Evolutionary conservation across 2,888 invertebrate species (phyloP), one percentile per base, ranked within the genome.

Genomic region (Tenthredo distinguenda): DNA sequence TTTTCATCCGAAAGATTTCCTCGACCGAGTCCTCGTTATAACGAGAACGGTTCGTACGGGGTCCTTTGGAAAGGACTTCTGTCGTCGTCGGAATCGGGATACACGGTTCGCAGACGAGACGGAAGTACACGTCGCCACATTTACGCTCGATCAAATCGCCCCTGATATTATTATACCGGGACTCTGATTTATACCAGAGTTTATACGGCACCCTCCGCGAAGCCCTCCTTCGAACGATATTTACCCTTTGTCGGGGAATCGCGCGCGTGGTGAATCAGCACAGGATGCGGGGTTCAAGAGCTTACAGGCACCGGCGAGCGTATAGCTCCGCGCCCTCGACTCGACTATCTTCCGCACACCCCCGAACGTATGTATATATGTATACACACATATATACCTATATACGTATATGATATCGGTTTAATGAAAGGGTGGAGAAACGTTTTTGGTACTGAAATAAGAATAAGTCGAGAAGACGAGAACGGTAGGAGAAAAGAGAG

Each of bases 111-210:
- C 21, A 18, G 55, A 79, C 21, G 62, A n/a, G 26, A 26, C 26
- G 26, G 62, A 26, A 47, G 47, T 47, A 47, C 12, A 47, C 47
- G 47, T 47, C 62, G 26, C 21, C 21, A 37, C 10, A 47, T 79
- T 79, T 79, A 79, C 79, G 79, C 58, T 79, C 79, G 55, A 79
- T 79, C 58, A 79, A 79, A 79, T 47, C 55, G 5, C 58, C 47
- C 79, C 31, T 58, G 34, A 79, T 58, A 37, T 79, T 79, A 79
- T 79, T 55, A 79, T 34, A 68, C 68, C 26, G 6, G 4, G 21
- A 58, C 55, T 79, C 37, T 79, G 79, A 79, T 79, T 79, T 79
- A 79, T 79, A 58, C 31, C 58, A 37, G 26, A n/a, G 79, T 79
- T 79, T 79, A 79, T 37, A n/a, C 55, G 18, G n/a, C 34, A 79